Percentiles rank a stretch among this genome's conserved stretches.
These are phyloP conservation scores for Eucriotettix oculatus DNA, from an alignment of 2,888 invertebrate species.

Conservation along the genomic window DNA sequence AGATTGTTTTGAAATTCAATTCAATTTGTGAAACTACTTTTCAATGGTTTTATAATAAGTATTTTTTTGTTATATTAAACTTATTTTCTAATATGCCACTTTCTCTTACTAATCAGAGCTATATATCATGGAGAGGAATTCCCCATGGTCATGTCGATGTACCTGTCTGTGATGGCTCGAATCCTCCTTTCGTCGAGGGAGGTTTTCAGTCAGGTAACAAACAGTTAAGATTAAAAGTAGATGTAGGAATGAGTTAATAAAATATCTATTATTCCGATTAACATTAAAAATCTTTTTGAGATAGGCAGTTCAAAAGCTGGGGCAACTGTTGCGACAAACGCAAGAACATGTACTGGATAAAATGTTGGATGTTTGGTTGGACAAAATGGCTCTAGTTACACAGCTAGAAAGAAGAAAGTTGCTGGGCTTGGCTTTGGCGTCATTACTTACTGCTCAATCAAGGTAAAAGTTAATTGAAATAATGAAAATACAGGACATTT, in stretches of 20 bases:
- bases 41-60: too few relatives aligned
- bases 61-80: too few relatives aligned
- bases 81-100: neutral
- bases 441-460: constrained; percentile 21
- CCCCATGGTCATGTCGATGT: constrained; percentile 57
- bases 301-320: constrained; percentile 13
- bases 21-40: too few relatives aligned
- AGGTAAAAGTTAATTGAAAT: constrained; percentile 14
- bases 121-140: constrained; percentile 52
- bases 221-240: neutral
- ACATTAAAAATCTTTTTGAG: neutral
- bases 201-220: constrained; percentile 38
- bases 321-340: constrained; percentile 16
- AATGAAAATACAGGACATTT: neutral
- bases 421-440: constrained; percentile 41
- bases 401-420: constrained; percentile 71
- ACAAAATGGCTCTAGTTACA: constrained; percentile 59
- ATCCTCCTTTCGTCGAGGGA: constrained; percentile 53
- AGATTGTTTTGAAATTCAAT: too few relatives aligned
- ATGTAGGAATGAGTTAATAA: too few relatives aligned
- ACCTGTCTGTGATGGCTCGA: constrained; percentile 61
- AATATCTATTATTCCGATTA: too few relatives aligned
- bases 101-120: constrained; percentile 28
- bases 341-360: constrained; percentile 46
- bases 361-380: constrained; percentile 62